Conservation (phyloP, 1,140 invertebrate genomes). For the Micrasema longulum region DNA sequence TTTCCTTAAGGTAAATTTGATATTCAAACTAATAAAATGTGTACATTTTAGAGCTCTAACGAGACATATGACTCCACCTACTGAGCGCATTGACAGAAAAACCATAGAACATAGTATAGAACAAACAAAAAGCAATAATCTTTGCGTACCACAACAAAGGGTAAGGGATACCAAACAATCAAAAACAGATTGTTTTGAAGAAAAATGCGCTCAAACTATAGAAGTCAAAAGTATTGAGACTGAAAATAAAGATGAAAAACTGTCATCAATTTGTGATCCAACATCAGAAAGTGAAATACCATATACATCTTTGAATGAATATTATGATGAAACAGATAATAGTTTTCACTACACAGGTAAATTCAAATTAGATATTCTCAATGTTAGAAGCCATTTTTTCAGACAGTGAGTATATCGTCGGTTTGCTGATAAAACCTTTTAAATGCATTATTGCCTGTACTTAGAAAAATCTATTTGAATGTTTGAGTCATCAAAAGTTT, state of each 20-base stretch:
- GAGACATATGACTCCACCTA: constrained; percentile 67
- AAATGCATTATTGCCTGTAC: too few relatives aligned
- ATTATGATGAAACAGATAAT: constrained; percentile 54
- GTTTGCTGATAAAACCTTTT: too few relatives aligned
- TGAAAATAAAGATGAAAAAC: constrained; percentile 39
- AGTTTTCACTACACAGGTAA: constrained; percentile 42
- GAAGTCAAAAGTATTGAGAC: constrained; percentile 54
- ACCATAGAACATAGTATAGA: too few relatives aligned
- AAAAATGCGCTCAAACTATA: constrained; percentile 60
- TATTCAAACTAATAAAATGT: too few relatives aligned
- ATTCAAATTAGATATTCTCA: too few relatives aligned
- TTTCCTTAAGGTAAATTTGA: too few relatives aligned
- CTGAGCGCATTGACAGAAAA: constrained; percentile 45
- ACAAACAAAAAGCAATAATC: constrained; percentile 25
- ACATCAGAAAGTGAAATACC: constrained; percentile 64
- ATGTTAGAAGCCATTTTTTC: too few relatives aligned
- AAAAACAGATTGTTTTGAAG: constrained; percentile 60
- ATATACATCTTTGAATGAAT: constrained; percentile 62
- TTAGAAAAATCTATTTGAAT: too few relatives aligned
- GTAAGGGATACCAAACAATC: constrained; percentile 45
- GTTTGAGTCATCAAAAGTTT: too few relatives aligned
- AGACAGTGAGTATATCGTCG: too few relatives aligned
- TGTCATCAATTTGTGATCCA: constrained; percentile 55
- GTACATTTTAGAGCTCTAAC: constrained; percentile 60
- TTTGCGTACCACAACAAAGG: constrained; percentile 29